Percentiles rank a stretch among this genome's conserved stretches.
Evolutionary conservation across 2,888 invertebrate species (phyloP).

Genomic region (Ectropis crepuscularia): DNA sequence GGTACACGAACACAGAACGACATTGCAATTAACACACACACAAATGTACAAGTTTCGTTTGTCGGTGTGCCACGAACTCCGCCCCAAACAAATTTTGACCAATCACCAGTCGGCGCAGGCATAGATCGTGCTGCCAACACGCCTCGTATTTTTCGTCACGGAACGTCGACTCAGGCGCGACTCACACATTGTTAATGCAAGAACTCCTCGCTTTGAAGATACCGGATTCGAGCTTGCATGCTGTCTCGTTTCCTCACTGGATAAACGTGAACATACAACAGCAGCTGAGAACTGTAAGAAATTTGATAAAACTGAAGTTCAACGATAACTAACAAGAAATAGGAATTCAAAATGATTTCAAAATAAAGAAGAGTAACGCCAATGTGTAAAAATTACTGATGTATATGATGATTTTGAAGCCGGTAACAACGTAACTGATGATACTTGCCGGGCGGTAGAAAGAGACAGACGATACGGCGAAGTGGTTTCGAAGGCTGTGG

Average conservation of each 20-base stretch:
- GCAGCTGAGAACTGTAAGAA: slow-evolving; percentile 13
- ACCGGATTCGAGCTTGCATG: slow-evolving; percentile 72
- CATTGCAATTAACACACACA: slow-evolving; percentile 83
- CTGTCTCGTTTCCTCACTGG: slow-evolving; percentile 73
- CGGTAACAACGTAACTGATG: slow-evolving; percentile 47
- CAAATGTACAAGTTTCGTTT: slow-evolving; percentile 61
- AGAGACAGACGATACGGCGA: slow-evolving; percentile 73
- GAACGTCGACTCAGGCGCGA: slow-evolving; percentile 83
- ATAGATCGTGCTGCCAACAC: slow-evolving; percentile 82
- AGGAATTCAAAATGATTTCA: slow-evolving; percentile 1
- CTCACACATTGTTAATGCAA: slow-evolving; percentile 82
- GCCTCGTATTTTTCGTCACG: slow-evolving; percentile 83
- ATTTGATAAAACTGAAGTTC: slow-evolving; percentile 1
- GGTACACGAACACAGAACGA: slow-evolving; percentile 73
- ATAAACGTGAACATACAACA: slow-evolving; percentile 39
- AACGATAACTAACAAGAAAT: neutral
- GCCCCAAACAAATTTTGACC: slow-evolving; percentile 78
- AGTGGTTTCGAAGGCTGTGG: slow-evolving; percentile 76
- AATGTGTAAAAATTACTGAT: slow-evolving; percentile 32
- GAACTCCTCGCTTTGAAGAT: slow-evolving; percentile 78
- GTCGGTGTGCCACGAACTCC: slow-evolving; percentile 77
- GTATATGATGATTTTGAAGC: slow-evolving; percentile 49
- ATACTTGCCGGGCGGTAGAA: slow-evolving; percentile 63
- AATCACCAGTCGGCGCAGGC: slow-evolving; percentile 70
- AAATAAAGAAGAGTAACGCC: slow-evolving; percentile 3